Conservation (phyloP, 2,797 vertebrate genomes). For the Poecile montanus region DNA sequence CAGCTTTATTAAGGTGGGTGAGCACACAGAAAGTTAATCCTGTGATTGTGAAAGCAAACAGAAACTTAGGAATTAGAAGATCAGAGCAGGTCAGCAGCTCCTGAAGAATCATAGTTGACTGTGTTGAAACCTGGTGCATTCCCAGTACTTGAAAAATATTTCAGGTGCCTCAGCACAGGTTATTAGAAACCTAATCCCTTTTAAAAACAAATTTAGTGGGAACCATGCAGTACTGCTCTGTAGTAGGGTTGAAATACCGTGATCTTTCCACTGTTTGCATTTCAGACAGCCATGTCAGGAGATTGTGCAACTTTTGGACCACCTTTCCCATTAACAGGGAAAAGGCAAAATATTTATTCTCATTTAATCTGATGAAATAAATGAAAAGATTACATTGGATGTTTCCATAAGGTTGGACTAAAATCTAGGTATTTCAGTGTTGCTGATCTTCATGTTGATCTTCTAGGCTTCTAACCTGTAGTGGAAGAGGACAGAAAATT, state of each 20-base stretch:
- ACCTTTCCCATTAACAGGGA: neutral
- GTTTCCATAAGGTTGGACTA: neutral
- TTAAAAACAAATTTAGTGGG: neutral
- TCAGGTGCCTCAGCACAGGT: neutral
- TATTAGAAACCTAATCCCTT: neutral
- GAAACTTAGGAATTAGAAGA: neutral
- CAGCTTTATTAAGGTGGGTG: neutral
- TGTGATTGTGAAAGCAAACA: neutral
- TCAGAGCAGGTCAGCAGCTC: neutral
- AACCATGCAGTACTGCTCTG: neutral
- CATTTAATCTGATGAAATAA: neutral
- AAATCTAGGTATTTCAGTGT: neutral
- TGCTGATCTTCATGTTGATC: neutral
- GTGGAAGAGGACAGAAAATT: conserved; percentile 4
- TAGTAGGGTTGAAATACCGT: neutral
- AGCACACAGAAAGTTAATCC: neutral
- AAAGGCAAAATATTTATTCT: conserved; percentile 9
- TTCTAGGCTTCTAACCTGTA: neutral
- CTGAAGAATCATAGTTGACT: neutral
- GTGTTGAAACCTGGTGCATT: neutral
- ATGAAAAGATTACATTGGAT: neutral
- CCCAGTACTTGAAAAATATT: neutral
- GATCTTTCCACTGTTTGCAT: neutral
- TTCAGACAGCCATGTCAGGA: neutral
- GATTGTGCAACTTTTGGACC: neutral